A percentile compares a stretch with the other conserved stretches of the same genome.
phyloP scores from a whole-genome alignment of 2,797 vertebrate species.

The Helostoma temminkii region DNA sequence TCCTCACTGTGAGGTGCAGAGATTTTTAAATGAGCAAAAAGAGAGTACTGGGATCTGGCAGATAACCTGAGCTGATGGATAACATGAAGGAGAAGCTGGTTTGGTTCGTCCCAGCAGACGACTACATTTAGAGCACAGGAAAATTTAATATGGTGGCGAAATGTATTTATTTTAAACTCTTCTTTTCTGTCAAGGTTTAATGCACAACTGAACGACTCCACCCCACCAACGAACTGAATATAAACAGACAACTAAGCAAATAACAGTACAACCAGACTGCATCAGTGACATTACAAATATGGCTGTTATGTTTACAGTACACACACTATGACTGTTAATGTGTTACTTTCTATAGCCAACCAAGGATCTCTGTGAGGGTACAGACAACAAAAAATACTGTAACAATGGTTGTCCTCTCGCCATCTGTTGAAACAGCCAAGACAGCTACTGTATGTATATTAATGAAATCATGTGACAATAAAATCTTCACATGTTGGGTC shows the following conservation, averaged over 20 bases:
- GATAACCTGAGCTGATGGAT: no score
- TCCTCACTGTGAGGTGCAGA: background rate
- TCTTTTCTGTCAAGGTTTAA: background rate
- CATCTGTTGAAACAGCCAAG: background rate
- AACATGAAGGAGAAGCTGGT: no score
- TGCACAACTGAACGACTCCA: background rate
- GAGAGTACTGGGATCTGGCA: no score
- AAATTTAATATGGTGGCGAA: background rate
- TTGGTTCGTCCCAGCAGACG: background rate
- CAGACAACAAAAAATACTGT: background rate
- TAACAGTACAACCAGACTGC: background rate
- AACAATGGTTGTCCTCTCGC: background rate
- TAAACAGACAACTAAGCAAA: background rate
- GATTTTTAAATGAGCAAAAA: no score
- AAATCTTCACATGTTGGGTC: background rate
- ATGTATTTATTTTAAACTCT: background rate
- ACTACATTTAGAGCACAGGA: background rate
- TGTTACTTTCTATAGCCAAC: background rate
- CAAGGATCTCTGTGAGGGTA: background rate
- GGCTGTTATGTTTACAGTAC: background rate
- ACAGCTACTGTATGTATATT: no score
- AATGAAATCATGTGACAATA: background rate
- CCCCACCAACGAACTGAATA: background rate
- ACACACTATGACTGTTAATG: background rate
- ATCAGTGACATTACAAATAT: background rate